Conservation (phyloP, 2,797 vertebrate species). For the Sebastes dallii region DNA sequence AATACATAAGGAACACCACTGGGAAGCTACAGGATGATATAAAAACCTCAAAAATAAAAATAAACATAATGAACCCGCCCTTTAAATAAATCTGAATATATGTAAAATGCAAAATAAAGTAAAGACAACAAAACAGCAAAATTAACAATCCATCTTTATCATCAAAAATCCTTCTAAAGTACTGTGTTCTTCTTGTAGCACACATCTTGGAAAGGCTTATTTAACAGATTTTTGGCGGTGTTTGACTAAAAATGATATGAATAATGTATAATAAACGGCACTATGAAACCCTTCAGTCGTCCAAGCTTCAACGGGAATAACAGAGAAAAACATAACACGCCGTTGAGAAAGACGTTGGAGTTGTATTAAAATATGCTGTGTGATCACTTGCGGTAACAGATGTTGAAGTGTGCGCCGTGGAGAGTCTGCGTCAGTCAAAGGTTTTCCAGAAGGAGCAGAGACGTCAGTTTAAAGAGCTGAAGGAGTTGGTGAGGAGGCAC, state of each 20-base stretch:
- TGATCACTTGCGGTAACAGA: slow-evolving; percentile 74
- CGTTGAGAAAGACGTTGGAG: background rate
- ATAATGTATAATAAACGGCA: background rate
- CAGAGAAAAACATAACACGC: background rate
- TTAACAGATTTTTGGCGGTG: background rate
- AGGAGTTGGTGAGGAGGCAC: slow-evolving; percentile 94
- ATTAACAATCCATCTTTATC: background rate
- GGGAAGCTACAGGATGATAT: background rate
- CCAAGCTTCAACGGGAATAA: background rate
- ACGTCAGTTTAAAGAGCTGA: slow-evolving; percentile 98
- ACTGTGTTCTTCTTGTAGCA: background rate
- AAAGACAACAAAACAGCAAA: background rate
- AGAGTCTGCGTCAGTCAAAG: slow-evolving; percentile 93
- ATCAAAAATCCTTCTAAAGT: background rate
- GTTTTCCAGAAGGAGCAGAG: slow-evolving; percentile 94
- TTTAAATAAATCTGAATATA: background rate
- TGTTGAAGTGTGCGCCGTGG: slow-evolving; percentile 88
- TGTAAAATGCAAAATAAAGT: background rate
- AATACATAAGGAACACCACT: background rate
- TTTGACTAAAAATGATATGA: background rate
- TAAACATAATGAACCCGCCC: no score
- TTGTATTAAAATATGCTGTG: background rate
- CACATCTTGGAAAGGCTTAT: background rate
- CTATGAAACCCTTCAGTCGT: background rate
- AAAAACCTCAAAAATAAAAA: background rate